Conservation (phyloP, 2,888 invertebrate genomes). For the Diaprepes abbreviatus region DNA sequence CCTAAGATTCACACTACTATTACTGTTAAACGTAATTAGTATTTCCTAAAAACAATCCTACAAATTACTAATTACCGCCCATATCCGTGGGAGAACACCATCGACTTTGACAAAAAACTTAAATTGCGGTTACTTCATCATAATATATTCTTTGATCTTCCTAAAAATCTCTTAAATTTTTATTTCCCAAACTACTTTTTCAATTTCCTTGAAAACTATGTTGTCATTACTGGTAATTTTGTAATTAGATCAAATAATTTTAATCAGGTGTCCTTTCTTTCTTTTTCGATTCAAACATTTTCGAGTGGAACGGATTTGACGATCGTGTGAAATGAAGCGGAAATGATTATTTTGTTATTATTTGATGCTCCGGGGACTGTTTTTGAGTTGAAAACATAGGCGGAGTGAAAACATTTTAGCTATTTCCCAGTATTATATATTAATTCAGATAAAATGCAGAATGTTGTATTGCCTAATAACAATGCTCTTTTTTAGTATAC, state of each 20-base stretch:
- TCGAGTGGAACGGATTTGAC: conserved; percentile 31
- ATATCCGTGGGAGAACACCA: conserved; percentile 32
- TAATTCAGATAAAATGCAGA: no score
- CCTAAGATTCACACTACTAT: neutral
- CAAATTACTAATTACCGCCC: conserved; percentile 29
- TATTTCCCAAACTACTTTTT: conserved; percentile 33
- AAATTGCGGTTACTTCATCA: conserved; percentile 32
- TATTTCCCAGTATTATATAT: no score
- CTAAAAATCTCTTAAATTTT: conserved; percentile 35
- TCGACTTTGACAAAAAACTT: conserved; percentile 20
- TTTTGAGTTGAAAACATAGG: conserved; percentile 19
- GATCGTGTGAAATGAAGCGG: conserved; percentile 37
- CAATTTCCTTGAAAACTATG: conserved; percentile 41
- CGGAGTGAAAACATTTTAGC: no score
- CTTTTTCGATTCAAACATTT: conserved; percentile 10
- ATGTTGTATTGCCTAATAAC: no score
- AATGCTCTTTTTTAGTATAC: no score
- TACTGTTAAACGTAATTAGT: no score
- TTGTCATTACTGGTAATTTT: conserved; percentile 30
- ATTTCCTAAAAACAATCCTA: conserved; percentile 14
- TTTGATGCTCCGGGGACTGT: conserved; percentile 32
- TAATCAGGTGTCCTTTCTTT: conserved; percentile 21
- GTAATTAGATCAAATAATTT: conserved; percentile 26
- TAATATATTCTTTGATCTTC: conserved; percentile 30
- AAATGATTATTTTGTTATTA: conserved; percentile 39